Evolutionary conservation across 2,797 vertebrate genomes (phyloP), one percentile per base, ranked within the genome.

Genomic region (Odontamblyopus rebecca): DNA sequence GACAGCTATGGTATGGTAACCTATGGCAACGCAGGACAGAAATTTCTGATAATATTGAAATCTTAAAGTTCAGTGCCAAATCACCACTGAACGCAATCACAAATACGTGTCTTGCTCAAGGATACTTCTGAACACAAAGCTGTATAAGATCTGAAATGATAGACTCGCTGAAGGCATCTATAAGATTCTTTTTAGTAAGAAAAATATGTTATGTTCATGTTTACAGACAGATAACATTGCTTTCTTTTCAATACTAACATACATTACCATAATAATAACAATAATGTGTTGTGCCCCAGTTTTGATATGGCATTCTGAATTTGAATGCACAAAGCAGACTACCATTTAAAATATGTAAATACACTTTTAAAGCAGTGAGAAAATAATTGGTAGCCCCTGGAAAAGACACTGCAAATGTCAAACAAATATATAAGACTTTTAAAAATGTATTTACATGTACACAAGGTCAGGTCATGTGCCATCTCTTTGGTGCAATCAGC

Each of bases 341-440:
- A 27, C 15, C 26, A 29, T 65, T 29, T 65, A 65, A 29, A 29
- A 30, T 51, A 51, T 66, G 26, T 51, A 51, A 66, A 66, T 66
- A 3, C 6, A 48, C 30, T 66, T 65, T 29, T 50, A 66, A 66
- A 66, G 44, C 44, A 19, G 44, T 27, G 27, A 19, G 15, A 50
- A 50, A 66, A 50, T 66, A 19, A 50, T 66, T 66, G 64, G 48
- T 66, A 12, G 44, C 64, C 27, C 16, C 16, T 29, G 27, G 64
- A 66, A 51, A 66, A 5, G 16, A 51, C 26, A 66, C 6, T 66
- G 41, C 5, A 41, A 15, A n/a, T 6, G 35, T n/a, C 19, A 19
- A 38, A 62, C 61, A n/a, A 64, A 64, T 48, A 48, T 48, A 16
- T 16, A 15, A 26, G 19, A 19, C 61, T 44, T n/a, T 29, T 9